These are phyloP conservation scores for Plemyria rubiginata DNA, from an alignment of 2,888 invertebrate genomes.

Conservation along the genomic window DNA sequence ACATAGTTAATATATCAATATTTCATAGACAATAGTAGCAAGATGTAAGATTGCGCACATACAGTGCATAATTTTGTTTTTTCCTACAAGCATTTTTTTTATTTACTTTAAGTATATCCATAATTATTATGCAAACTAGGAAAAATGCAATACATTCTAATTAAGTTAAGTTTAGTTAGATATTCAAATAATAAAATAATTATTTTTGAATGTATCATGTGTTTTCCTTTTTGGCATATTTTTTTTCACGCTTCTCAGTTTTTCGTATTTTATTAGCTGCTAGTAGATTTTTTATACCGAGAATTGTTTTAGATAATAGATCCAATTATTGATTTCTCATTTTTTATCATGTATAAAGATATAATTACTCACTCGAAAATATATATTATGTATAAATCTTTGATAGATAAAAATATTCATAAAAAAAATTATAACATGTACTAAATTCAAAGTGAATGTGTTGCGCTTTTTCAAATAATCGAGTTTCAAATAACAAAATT, in stretches of 20 bases:
- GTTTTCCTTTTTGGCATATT: constrained; percentile 49
- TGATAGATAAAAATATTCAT: constrained; percentile 21
- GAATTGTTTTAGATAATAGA: constrained; percentile 6
- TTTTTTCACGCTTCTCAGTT: constrained; percentile 42
- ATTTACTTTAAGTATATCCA: constrained; percentile 50
- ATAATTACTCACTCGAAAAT: constrained; percentile 18
- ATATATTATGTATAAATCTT: constrained; percentile 14
- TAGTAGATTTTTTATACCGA: constrained; percentile 15
- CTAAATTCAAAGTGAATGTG: constrained; percentile 61
- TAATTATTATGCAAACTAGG: constrained; percentile 55
- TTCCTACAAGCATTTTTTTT: constrained; percentile 58
- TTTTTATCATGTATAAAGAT: constrained; percentile 19
- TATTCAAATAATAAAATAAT: constrained; percentile 57
- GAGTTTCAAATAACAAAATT: constrained; percentile 73
- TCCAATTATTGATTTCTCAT: constrained; percentile 17
- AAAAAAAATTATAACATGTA: constrained; percentile 36
- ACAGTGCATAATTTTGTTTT: constrained; percentile 57
- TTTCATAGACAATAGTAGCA: constrained; percentile 34
- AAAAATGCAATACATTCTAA: constrained; percentile 77
- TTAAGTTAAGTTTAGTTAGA: constrained; percentile 70
- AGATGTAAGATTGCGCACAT: constrained; percentile 52
- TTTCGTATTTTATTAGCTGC: constrained; percentile 14
- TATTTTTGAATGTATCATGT: constrained; percentile 30
- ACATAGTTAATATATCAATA: constrained; percentile 37
- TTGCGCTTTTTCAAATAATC: constrained; percentile 82